Evolutionary conservation across 2,888 invertebrate genomes (phyloP).

Genomic region (Aradus depressus): DNA sequence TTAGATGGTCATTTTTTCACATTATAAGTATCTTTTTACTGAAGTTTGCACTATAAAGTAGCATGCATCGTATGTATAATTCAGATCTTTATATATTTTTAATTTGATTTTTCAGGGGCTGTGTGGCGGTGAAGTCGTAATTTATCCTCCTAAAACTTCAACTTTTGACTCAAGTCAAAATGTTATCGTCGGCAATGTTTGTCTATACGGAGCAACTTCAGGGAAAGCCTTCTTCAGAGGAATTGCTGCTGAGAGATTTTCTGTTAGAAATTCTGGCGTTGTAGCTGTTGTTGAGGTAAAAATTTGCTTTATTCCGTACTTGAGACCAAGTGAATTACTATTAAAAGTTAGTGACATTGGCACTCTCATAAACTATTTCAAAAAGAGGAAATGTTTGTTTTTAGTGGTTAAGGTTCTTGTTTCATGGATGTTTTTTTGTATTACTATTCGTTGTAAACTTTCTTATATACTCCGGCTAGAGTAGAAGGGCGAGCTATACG

Average conservation of each 20-base stretch:
- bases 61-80: neutral
- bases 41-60: neutral
- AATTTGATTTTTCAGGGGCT: constrained; percentile 50
- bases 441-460: too few species aligned
- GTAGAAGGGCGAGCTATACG: too few species aligned
- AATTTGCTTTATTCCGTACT: constrained; percentile 11
- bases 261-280: constrained; percentile 95
- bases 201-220: constrained; percentile 91
- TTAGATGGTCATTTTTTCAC: neutral
- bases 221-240: constrained; percentile 92
- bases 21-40: neutral
- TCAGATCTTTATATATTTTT: neutral
- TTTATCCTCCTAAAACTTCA: constrained; percentile 79
- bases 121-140: constrained; percentile 87
- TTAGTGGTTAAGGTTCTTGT: too few species aligned
- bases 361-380: too few species aligned
- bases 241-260: constrained; percentile 95
- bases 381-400: too few species aligned
- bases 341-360: neutral
- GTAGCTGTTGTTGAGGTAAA: constrained; percentile 81
- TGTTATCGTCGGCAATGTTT: constrained; percentile 96
- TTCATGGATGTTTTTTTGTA: too few species aligned
- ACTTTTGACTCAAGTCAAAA: constrained; percentile 70
- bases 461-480: too few species aligned
- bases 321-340: neutral